Conservation (phyloP, 37 sponge, comb jelly and placozoan genomes). For the Oopsacas minuta region DNA sequence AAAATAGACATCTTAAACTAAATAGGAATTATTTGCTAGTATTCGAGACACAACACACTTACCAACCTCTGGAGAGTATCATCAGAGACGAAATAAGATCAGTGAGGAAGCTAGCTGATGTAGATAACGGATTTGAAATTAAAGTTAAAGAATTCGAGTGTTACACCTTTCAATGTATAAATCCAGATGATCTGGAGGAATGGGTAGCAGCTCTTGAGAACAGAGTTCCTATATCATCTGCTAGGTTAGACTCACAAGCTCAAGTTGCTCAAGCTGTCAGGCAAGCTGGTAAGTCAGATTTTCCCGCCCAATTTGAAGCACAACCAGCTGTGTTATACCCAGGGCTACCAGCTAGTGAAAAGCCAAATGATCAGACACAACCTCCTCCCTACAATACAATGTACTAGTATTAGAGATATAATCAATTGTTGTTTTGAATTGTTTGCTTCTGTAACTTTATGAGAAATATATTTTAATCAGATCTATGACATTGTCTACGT, state of each 20-base stretch:
- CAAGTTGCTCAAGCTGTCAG: not conserved
- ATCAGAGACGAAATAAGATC: constrained; percentile 6
- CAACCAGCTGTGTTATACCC: constrained; percentile 13
- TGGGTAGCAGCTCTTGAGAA: not conserved
- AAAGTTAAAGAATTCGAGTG: constrained; percentile 10
- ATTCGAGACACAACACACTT: constrained; percentile 8
- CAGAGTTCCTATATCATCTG: not conserved
- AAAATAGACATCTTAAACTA: not conserved
- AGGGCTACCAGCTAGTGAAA: not conserved
- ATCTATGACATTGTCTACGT: too few species aligned
- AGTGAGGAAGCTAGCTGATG: not conserved
- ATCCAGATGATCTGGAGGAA: not conserved
- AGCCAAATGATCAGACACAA: not conserved
- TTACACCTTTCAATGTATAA: not conserved
- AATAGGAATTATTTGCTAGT: not conserved
- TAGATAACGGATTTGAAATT: not conserved
- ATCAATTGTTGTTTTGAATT: not conserved
- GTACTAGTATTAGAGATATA: not conserved
- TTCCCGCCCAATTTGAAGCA: not conserved
- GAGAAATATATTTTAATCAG: too few species aligned
- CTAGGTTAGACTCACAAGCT: not conserved
- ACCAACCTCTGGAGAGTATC: not conserved
- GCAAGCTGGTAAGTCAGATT: not conserved
- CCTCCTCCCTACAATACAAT: not conserved
- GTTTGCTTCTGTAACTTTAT: not conserved